Conservation (phyloP, 2,113 vertebrate species). For the Triplophysa rosa region DNA sequence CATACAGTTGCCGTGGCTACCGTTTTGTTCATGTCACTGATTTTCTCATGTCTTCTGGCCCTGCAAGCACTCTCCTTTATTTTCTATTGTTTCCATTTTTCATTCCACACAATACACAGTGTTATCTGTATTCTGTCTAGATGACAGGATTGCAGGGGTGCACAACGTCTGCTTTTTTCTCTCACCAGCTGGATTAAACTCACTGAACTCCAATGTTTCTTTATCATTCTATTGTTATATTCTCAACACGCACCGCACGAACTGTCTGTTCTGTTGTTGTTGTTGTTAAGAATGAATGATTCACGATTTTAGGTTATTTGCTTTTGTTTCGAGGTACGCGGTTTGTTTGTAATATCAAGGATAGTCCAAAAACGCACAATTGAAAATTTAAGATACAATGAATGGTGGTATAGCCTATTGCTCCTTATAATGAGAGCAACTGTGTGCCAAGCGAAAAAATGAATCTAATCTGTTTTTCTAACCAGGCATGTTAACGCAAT, state of each 20-base stretch:
- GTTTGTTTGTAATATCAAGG: no score
- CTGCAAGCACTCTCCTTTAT: constrained; percentile 14
- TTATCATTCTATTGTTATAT: not conserved
- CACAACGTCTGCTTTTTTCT: not conserved
- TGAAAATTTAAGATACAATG: no score
- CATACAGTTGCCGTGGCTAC: constrained; percentile 58
- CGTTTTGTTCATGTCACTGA: constrained; percentile 41
- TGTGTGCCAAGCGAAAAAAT: no score
- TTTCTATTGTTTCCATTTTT: constrained; percentile 17
- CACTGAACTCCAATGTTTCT: not conserved
- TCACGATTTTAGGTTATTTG: not conserved
- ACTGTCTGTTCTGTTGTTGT: not conserved
- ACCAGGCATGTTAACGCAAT: no score
- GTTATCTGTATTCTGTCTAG: constrained; percentile 7
- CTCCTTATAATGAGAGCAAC: no score
- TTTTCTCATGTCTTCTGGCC: constrained; percentile 22
- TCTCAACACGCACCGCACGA: not conserved
- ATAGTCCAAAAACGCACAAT: no score
- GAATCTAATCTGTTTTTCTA: no score
- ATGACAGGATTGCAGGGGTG: not conserved
- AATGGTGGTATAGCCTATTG: no score
- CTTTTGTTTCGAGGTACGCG: no score
- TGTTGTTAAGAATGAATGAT: not conserved
- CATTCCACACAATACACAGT: not conserved
- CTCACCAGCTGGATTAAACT: not conserved